These are phyloP conservation scores for Vombatus ursinus DNA, from an alignment of 2,113 vertebrate genomes.

Conservation along the genomic window DNA sequence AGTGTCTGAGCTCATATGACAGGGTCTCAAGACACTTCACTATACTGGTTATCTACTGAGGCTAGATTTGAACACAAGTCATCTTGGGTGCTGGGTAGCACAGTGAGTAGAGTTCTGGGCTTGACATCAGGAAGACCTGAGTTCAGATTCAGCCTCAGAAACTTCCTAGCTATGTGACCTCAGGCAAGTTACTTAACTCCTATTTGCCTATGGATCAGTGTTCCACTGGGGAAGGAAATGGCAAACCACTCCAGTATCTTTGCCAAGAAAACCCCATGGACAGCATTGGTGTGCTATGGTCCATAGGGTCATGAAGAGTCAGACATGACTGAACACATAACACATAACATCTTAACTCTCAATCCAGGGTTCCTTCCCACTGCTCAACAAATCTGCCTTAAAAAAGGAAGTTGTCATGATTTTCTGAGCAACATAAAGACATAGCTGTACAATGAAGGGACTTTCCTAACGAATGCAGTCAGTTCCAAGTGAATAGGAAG, in stretches of 20 bases:
- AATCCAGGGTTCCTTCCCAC: background rate
- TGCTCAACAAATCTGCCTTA: background rate
- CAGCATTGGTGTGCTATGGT: too few relatives aligned
- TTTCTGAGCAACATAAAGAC: background rate
- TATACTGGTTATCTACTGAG: background rate
- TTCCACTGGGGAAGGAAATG: background rate
- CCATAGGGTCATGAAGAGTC: too few relatives aligned
- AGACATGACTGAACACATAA: too few relatives aligned
- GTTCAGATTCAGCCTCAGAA: background rate
- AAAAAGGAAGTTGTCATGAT: background rate
- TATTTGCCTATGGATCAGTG: background rate
- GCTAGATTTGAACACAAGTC: background rate
- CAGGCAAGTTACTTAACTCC: background rate
- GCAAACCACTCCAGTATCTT: background rate
- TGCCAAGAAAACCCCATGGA: background rate
- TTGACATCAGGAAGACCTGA: too few relatives aligned
- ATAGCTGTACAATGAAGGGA: background rate
- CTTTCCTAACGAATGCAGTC: background rate
- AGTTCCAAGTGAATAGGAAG: background rate
- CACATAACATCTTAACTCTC: background rate
- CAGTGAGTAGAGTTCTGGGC: too few relatives aligned
- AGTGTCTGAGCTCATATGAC: background rate
- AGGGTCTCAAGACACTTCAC: too few relatives aligned
- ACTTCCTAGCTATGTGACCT: background rate
- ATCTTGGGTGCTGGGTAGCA: background rate